phyloP scores from a whole-genome alignment of 2,888 invertebrate species.

The Acleris holmiana region DNA sequence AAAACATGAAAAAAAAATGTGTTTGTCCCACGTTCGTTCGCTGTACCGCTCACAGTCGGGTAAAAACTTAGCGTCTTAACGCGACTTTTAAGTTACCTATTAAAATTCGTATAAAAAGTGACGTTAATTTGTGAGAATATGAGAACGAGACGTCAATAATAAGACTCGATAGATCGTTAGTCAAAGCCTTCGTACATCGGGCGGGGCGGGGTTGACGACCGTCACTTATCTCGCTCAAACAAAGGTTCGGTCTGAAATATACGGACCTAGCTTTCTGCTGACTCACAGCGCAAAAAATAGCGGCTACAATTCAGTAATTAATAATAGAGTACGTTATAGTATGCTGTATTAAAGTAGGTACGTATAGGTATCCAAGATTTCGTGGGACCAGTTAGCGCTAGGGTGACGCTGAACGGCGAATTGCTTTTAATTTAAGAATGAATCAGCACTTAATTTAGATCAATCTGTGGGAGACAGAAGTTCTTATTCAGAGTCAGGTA shows the following conservation, averaged over 20 bases:
- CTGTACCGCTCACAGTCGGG: too few relatives aligned
- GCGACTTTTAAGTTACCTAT: neutral
- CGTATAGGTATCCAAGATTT: constrained; percentile 13
- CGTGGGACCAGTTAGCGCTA: constrained; percentile 11
- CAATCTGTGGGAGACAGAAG: constrained; percentile 13
- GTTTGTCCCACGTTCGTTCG: too few relatives aligned
- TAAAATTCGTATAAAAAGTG: constrained; percentile 1
- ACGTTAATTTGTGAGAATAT: too few relatives aligned
- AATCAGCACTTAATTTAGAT: constrained; percentile 32
- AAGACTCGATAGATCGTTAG: too few relatives aligned
- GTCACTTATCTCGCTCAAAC: constrained; percentile 79
- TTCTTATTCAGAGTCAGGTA: neutral
- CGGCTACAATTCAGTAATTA: constrained; percentile 74
- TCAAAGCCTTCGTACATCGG: constrained; percentile 62
- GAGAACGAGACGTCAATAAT: neutral
- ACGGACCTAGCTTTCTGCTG: constrained; percentile 65
- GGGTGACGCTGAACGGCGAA: constrained; percentile 31
- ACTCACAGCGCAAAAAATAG: constrained; percentile 64
- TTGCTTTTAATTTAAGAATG: constrained; percentile 29
- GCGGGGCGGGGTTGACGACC: constrained; percentile 67
- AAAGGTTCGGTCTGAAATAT: constrained; percentile 63
- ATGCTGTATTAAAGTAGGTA: constrained; percentile 26
- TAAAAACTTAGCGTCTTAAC: too few relatives aligned
- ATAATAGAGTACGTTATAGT: constrained; percentile 57
- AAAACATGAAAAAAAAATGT: too few relatives aligned